Evolutionary conservation across 2,113 vertebrate genomes (phyloP).

Genomic region (Nothobranchius kuhntae): DNA sequence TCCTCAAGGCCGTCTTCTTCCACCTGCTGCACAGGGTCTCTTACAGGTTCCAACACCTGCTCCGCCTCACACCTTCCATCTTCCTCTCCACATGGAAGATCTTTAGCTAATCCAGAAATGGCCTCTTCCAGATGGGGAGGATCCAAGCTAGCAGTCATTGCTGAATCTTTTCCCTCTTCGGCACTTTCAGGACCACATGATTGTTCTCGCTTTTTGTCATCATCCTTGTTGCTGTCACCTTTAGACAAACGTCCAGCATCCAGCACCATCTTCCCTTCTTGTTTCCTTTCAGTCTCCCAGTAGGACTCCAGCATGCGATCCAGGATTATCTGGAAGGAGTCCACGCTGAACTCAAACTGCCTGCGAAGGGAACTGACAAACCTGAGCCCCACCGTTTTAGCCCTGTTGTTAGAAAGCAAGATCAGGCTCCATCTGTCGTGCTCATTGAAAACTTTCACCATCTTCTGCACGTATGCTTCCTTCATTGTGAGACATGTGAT

Average conservation of each 20-base stretch:
- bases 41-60: slow-evolving; percentile 23
- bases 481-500: slow-evolving; percentile 92
- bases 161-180: slow-evolving; percentile 32
- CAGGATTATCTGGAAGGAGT: slow-evolving; percentile 95
- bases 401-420: slow-evolving; percentile 91
- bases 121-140: not conserved
- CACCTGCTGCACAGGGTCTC: slow-evolving; percentile 6
- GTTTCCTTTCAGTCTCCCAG: slow-evolving; percentile 73
- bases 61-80: slow-evolving; percentile 21
- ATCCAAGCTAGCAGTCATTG: not conserved
- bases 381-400: slow-evolving; percentile 93
- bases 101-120: slow-evolving; percentile 18
- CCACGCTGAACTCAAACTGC: slow-evolving; percentile 97
- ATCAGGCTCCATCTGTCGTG: slow-evolving; percentile 96
- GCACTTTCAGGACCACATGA: not conserved
- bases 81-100: slow-evolving; percentile 9
- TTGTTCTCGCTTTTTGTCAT: slow-evolving; percentile 29
- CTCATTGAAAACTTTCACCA: slow-evolving; percentile 93
- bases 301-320: slow-evolving; percentile 87
- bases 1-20: slow-evolving; percentile 33
- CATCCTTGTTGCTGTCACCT: slow-evolving; percentile 8
- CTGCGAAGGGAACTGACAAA: slow-evolving; percentile 89
- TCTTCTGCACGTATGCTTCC: slow-evolving; percentile 95
- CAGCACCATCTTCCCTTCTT: slow-evolving; percentile 32
- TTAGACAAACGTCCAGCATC: slow-evolving; percentile 40